phyloP scores from a whole-genome alignment of 2,113 vertebrate genomes.

The Nettapus auritus region DNA sequence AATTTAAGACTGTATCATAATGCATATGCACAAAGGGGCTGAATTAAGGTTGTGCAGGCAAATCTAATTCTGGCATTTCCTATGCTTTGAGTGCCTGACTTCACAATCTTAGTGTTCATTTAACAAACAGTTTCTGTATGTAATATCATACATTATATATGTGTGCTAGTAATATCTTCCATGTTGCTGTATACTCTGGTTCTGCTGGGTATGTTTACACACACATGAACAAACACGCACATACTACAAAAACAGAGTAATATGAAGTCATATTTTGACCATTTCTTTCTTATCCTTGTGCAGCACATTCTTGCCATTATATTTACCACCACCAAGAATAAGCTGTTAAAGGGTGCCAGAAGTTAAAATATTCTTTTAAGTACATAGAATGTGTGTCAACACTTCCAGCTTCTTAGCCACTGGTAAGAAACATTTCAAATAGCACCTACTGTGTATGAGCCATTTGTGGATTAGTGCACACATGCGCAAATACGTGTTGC shows the following conservation, averaged over 20 bases:
- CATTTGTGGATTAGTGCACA: not conserved
- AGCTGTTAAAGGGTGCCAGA: not conserved
- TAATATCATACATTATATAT: not conserved
- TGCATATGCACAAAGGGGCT: constrained; percentile 70
- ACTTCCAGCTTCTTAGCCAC: not conserved
- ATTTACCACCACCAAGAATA: not conserved
- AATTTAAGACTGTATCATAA: constrained; percentile 73
- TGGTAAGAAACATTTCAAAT: not conserved
- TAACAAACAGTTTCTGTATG: constrained; percentile 31
- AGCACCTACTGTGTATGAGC: not conserved
- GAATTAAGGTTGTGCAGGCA: constrained; percentile 73
- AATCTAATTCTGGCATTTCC: constrained; percentile 73
- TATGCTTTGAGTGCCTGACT: constrained; percentile 64
- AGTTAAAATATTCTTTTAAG: not conserved
- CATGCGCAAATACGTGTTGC: not conserved
- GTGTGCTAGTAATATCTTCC: not conserved
- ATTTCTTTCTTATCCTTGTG: not conserved
- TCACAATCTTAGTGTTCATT: constrained; percentile 66
- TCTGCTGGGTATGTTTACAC: not conserved
- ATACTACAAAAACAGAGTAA: not conserved
- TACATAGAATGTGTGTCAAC: not conserved
- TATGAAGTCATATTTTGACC: not conserved
- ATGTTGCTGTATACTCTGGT: not conserved
- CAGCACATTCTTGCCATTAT: not conserved
- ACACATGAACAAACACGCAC: not conserved